Evolutionary conservation across 2,113 vertebrate genomes (phyloP), one percentile per base, ranked within the genome.

Genomic region (Benthochromis sp.): DNA sequence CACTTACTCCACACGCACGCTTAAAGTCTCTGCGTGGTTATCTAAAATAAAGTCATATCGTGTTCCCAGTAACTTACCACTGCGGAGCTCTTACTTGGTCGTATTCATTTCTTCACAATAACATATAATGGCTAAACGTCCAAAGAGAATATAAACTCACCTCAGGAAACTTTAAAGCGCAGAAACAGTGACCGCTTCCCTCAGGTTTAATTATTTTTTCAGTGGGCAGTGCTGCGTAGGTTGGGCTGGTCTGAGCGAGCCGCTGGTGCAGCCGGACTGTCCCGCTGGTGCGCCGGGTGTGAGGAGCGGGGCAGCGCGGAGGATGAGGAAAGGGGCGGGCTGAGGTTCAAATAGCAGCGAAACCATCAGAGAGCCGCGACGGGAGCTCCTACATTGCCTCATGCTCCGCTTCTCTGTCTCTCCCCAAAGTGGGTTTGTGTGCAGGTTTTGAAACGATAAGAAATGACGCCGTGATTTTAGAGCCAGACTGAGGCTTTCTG

Each of bases 271-370:
- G 86, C 81, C 86, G 92, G 85, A 90, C 93, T 90, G 91, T 89
- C 82, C 86, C 84, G 88, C 88, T 91, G 88, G 73, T 61, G 92
- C 81, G 85, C 76, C 40, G 47, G 84, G 63, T 86, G 76, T 50
- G 92, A 3, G 73, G 61, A 88, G 90, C 86, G 80, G 85, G 31
- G 87, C 73, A 19, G 90, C 85, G 84, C 85, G 84, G 87, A 85
- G 84, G 82, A 63, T 11, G 87, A 66, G 90, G 90, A 82, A 89
- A 61, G 93, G 94, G 94, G 94, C 90, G 94, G 94, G 81, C 27
- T 36, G 36, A n/a, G 59, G 63, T 63, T 69, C 83, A 85, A 73
- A 84, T 78, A 76, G 85, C 88, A 82, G 8, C 4, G n/a, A 71
- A 21, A 45, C 45, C 80, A 55, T 69, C 13, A 66, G 50, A 59